Evolutionary conservation across 2,113 vertebrate genomes (phyloP).

Genomic region (Gadus macrocephalus): DNA sequence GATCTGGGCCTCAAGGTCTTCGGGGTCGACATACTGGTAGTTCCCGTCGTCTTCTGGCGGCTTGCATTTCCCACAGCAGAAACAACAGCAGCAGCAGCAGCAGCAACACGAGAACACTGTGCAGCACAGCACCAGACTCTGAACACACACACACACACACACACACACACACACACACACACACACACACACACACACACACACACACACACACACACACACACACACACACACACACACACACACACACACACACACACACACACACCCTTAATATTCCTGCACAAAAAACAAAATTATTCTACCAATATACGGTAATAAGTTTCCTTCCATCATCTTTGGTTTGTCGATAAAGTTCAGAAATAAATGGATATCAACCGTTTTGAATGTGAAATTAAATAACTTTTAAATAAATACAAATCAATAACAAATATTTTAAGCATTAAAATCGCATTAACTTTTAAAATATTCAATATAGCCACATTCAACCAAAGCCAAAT

Average conservation of each 20-base stretch:
- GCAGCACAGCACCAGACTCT: constrained; percentile 80
- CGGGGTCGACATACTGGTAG: constrained; percentile 78
- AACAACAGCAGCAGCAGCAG: constrained; percentile 89
- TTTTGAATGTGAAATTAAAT: too few species aligned
- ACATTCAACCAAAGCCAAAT: too few species aligned
- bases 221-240: background rate
- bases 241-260: constrained; percentile 5
- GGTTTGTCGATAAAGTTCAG: too few species aligned
- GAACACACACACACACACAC: constrained; percentile 2
- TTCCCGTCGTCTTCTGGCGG: constrained; percentile 75
- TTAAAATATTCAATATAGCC: too few species aligned
- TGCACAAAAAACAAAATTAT: too few species aligned
- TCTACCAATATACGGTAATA: too few species aligned
- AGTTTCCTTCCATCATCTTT: too few species aligned
- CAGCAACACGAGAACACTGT: constrained; percentile 82
- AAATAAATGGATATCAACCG: too few species aligned
- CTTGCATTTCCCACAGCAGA: constrained; percentile 84
- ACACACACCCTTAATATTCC: constrained; percentile 10
- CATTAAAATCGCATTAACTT: too few species aligned
- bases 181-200: background rate
- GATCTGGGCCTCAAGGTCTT: constrained; percentile 83
- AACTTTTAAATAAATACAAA: too few species aligned
- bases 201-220: background rate
- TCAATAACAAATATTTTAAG: too few species aligned
- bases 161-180: constrained; percentile 1